phyloP scores from a whole-genome alignment of 1,140 invertebrate genomes.

The Euwallacea similis region DNA sequence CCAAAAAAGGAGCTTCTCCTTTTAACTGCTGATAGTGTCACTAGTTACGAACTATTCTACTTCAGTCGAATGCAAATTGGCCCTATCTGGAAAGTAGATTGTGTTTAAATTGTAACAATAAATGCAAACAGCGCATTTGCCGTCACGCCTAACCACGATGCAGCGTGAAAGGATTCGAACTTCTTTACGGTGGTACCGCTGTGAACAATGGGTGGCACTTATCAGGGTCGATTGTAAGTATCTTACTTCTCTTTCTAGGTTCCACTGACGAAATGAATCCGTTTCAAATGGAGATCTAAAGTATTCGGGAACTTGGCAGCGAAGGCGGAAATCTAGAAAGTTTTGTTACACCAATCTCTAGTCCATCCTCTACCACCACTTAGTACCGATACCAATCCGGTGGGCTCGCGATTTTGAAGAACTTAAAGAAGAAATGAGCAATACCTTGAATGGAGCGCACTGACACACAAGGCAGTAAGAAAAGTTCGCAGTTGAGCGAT shows the following conservation, averaged over 20 bases:
- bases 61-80: constrained; percentile 34
- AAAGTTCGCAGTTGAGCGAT: no score
- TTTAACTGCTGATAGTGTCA: constrained; percentile 2
- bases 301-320: no score
- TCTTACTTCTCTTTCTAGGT: constrained; percentile 27
- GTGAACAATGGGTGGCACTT: constrained; percentile 40
- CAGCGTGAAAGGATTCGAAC: constrained; percentile 39
- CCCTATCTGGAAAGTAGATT: constrained; percentile 35
- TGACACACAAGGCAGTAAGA: no score
- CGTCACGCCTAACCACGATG: constrained; percentile 42
- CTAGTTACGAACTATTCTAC: constrained; percentile 15
- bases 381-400: no score
- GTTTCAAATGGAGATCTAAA: neutral
- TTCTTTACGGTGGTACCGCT: constrained; percentile 34
- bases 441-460: no score
- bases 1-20: no score
- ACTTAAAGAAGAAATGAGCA: no score
- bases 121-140: constrained; percentile 39
- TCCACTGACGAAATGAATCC: neutral
- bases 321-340: no score
- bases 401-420: no score
- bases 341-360: no score
- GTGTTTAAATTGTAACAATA: constrained; percentile 41
- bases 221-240: constrained; percentile 34
- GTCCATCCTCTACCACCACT: no score